Conservation (phyloP, 2,888 invertebrate species). For the Thecophora atra region DNA sequence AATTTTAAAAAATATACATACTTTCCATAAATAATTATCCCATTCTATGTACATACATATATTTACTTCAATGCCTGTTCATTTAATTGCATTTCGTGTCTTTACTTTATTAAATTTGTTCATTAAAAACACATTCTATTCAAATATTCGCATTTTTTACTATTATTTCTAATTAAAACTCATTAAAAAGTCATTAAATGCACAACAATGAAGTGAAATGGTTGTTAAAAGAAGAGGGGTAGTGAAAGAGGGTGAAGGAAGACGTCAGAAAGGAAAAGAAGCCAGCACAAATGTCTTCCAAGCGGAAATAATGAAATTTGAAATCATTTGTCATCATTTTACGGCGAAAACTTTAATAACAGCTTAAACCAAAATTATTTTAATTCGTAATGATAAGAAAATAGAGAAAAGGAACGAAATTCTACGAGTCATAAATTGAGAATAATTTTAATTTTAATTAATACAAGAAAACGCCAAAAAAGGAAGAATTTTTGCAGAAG, state of each 20-base stretch:
- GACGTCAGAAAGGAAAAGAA: neutral
- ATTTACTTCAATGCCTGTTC: neutral
- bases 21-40: neutral
- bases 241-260: too few relatives aligned
- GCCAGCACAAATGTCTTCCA: constrained; percentile 12
- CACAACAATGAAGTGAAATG: neutral
- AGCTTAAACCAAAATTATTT: too few relatives aligned
- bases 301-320: constrained; percentile 16
- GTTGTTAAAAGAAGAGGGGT: neutral
- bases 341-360: neutral
- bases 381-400: too few relatives aligned
- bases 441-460: too few relatives aligned
- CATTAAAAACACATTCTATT: neutral
- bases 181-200: constrained; percentile 46
- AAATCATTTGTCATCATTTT: neutral
- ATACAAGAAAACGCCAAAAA: too few relatives aligned
- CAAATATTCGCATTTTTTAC: neutral
- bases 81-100: neutral
- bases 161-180: constrained; percentile 44
- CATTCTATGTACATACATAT: neutral
- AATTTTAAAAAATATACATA: neutral
- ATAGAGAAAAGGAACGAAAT: too few relatives aligned
- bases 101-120: neutral
- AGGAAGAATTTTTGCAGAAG: too few relatives aligned
- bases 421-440: too few relatives aligned